Evolutionary conservation across 2,113 vertebrate genomes (phyloP).

Genomic region (Callocephalon fimbriatum): DNA sequence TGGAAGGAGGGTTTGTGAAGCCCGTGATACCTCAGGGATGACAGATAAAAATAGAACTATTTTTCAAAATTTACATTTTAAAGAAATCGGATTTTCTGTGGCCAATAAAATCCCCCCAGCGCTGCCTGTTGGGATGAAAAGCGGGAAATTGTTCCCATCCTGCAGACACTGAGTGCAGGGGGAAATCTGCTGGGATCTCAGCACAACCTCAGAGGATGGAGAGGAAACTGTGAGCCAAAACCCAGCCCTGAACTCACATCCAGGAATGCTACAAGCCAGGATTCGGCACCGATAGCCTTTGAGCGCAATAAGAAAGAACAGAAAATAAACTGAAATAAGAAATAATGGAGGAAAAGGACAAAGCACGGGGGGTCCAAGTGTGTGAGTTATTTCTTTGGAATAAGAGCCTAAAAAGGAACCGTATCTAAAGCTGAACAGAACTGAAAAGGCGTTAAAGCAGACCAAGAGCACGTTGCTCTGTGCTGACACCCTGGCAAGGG

Average conservation of each 20-base stretch:
- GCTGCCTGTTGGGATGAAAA: not conserved
- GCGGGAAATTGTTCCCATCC: accelerated
- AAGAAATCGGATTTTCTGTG: not conserved
- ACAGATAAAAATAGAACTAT: not conserved
- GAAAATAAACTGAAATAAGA: not conserved
- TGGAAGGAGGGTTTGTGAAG: not conserved
- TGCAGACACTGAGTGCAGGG: not conserved
- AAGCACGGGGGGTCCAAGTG: not conserved
- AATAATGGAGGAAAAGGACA: not conserved
- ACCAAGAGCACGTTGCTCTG: not conserved
- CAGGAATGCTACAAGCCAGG: not conserved
- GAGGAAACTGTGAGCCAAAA: not conserved
- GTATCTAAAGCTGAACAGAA: not conserved
- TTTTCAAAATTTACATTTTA: not conserved
- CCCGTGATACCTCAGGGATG: not conserved
- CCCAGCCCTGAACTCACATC: not conserved
- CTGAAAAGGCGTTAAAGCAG: not conserved
- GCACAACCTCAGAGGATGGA: not conserved
- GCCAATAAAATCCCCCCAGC: not conserved
- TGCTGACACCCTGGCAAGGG: not conserved
- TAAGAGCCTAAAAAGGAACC: not conserved
- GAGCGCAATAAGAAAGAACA: not conserved
- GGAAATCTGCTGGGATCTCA: not conserved
- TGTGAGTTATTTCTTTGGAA: not conserved
- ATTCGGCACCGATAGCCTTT: not conserved